These are phyloP conservation scores for Leptinotarsa peninsularis DNA, from an alignment of 2,888 invertebrate species.

Conservation along the genomic window DNA sequence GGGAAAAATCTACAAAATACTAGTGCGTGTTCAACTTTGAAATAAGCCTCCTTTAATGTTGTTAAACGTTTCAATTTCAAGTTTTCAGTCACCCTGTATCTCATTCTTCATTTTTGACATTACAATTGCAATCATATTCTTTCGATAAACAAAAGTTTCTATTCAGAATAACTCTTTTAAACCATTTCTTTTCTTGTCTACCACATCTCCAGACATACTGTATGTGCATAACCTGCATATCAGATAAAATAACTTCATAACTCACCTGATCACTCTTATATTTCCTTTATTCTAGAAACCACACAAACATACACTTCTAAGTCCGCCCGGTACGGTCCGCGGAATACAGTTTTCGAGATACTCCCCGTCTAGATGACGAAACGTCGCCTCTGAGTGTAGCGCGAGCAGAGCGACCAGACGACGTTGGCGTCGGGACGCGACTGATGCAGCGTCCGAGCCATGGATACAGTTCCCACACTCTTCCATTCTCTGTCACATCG, in stretches of 20 bases:
- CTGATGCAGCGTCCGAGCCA: slow-evolving; percentile 27
- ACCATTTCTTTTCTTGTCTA: too few relatives aligned
- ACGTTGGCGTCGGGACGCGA: slow-evolving; percentile 23
- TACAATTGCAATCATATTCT: too few relatives aligned
- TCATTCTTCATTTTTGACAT: too few relatives aligned
- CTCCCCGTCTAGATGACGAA: background rate
- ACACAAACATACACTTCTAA: background rate
- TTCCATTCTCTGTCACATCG: slow-evolving; percentile 3
- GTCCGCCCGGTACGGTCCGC: background rate
- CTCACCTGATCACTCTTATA: slow-evolving; percentile 9
- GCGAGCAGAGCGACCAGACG: slow-evolving; percentile 3
- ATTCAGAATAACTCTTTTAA: too few relatives aligned
- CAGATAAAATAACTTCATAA: background rate
- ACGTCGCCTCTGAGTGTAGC: background rate
- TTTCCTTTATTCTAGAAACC: background rate
- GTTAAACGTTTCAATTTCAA: too few relatives aligned
- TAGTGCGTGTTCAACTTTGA: too few relatives aligned
- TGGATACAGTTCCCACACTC: slow-evolving; percentile 12
- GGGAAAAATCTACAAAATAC: too few relatives aligned
- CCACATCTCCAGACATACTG: too few relatives aligned
- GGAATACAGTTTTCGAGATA: background rate
- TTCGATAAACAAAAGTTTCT: too few relatives aligned
- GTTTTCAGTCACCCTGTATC: too few relatives aligned
- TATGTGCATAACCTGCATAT: too few relatives aligned
- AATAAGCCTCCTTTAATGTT: too few relatives aligned